These are phyloP conservation scores for pig (Sus scrofa) DNA, from an alignment of 2,113 vertebrate genomes.

Conservation along the genomic window T2T-Sscrofa CM000830.6:29564501-29565000, in stretches of 20 bases:
- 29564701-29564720: background rate
- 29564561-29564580: no score
- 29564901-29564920: background rate
- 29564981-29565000: no score
- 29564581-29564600: no score
- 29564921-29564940: background rate
- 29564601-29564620: no score
- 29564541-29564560: no score
- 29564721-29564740: slow-evolving; percentile 13
- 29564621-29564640: background rate
- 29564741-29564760: slow-evolving; percentile 2
- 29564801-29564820: background rate
- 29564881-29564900: background rate
- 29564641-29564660: slow-evolving; percentile 20
- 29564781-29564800: background rate
- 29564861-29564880: background rate
- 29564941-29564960: background rate
- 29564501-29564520: no score
- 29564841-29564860: background rate
- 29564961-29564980: no score
- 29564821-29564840: background rate
- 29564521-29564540: no score
- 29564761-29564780: background rate
- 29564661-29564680: slow-evolving; percentile 9
- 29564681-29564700: background rate